phyloP scores from a whole-genome alignment of 2,113 vertebrate genomes.

The Falcunculus frontatus region DNA sequence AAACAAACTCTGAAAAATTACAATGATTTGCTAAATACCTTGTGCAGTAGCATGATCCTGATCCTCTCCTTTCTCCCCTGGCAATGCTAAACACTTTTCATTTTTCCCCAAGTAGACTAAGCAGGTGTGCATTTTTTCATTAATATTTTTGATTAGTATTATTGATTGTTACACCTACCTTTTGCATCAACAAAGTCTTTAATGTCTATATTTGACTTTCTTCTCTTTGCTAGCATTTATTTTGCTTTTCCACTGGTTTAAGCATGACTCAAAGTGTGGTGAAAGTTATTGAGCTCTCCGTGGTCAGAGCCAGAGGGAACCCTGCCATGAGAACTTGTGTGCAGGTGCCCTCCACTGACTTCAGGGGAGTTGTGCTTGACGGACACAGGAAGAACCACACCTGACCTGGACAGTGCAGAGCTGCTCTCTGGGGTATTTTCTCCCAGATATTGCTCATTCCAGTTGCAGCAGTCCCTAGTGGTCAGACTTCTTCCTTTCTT shows the following conservation, averaged over 20 bases:
- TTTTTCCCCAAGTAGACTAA: neutral
- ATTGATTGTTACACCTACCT: neutral
- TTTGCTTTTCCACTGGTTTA: neutral
- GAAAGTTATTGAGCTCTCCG: rapidly evolving
- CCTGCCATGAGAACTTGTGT: neutral
- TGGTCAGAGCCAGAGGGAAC: neutral
- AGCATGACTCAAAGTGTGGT: neutral
- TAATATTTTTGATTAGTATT: neutral
- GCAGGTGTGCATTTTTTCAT: neutral
- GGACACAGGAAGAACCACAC: neutral
- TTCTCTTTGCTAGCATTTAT: neutral
- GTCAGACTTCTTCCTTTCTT: neutral
- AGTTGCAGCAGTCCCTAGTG: neutral
- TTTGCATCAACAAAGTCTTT: neutral
- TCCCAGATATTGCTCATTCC: neutral
- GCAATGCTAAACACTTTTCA: neutral
- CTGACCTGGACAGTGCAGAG: neutral
- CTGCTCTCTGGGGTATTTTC: neutral
- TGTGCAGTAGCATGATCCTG: neutral
- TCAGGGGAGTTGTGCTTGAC: neutral
- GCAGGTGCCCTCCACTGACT: neutral
- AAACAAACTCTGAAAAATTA: neutral
- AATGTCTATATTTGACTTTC: neutral
- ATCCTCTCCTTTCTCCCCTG: neutral
- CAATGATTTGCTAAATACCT: neutral